Percentiles rank a stretch among this genome's conserved stretches.
Conservation (phyloP, 2,888 invertebrate genomes). For the Morpho deidamia region DNA sequence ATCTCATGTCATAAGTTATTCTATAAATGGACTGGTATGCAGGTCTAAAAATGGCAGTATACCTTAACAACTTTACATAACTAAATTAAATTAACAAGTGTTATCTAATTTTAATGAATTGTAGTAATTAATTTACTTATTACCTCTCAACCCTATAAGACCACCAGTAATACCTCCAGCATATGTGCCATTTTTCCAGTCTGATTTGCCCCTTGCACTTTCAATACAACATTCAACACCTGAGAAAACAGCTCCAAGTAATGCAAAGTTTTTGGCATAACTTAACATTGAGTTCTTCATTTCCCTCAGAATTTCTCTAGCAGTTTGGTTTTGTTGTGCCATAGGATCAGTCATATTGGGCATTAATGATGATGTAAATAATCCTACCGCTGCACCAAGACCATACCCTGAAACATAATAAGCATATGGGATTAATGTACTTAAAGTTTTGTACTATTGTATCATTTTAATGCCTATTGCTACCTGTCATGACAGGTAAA, state of each 20-base stretch:
- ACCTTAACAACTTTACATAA: no score
- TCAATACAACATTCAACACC: conserved; percentile 97
- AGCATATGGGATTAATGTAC: no score
- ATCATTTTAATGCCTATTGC: no score
- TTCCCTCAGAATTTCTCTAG: conserved; percentile 91
- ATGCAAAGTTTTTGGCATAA: conserved; percentile 98
- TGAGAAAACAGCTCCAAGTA: conserved; percentile 96
- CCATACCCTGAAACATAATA: conserved; percentile 85
- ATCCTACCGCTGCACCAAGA: conserved; percentile 95
- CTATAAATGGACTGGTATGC: no score
- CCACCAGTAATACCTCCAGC: conserved; percentile 97
- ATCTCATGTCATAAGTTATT: no score
- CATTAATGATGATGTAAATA: conserved; percentile 97
- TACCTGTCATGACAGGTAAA: no score
- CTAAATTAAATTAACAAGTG: no score
- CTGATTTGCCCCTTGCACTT: conserved; percentile 94
- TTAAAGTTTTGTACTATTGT: no score
- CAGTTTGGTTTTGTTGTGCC: conserved; percentile 86
- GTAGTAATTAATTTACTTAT: no score
- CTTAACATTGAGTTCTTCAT: conserved; percentile 94
- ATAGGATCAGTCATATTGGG: conserved; percentile 86
- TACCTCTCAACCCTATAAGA: conserved; percentile 90
- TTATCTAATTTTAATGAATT: no score
- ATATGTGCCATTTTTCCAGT: conserved; percentile 98
- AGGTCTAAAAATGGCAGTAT: no score